A percentile compares a stretch with the other conserved stretches of the same genome.
Evolutionary conservation across 1,140 invertebrate species (phyloP).

Genomic region (Temnothorax longispinosus): DNA sequence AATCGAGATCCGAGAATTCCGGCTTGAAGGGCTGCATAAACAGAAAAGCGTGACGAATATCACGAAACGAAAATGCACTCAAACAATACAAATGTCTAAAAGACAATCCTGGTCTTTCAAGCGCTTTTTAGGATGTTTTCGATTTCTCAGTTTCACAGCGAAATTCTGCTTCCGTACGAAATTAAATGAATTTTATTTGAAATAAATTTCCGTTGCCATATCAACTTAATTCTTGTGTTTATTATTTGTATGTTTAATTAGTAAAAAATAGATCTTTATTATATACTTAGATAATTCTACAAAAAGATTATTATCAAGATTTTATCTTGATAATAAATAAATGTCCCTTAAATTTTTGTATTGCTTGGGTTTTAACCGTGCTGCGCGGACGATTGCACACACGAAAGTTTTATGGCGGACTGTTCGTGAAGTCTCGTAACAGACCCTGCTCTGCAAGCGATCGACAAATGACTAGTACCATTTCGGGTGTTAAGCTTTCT

Average conservation of each 20-base stretch:
- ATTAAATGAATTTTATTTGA: neutral
- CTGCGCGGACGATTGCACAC: conserved; percentile 37
- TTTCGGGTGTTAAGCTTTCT: conserved; percentile 30
- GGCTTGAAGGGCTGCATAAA: conserved; percentile 88
- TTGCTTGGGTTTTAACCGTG: conserved; percentile 14
- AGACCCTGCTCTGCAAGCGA: conserved; percentile 28
- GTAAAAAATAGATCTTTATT: neutral
- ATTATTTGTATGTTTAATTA: neutral
- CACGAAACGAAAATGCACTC: conserved; percentile 18
- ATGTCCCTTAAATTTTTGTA: conserved; percentile 22
- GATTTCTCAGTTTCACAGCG: no score
- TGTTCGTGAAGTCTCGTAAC: conserved; percentile 42
- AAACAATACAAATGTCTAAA: conserved; percentile 31
- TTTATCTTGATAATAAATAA: neutral
- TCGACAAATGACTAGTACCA: conserved; percentile 40
- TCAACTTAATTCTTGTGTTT: neutral
- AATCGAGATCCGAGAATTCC: conserved; percentile 92
- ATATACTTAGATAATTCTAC: neutral
- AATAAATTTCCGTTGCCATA: neutral
- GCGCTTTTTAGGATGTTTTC: neutral
- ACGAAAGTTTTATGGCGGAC: conserved; percentile 22
- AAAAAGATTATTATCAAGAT: neutral
- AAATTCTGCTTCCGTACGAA: neutral
- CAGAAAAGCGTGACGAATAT: conserved; percentile 64
- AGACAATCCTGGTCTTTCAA: neutral